Percentiles rank a stretch among this genome's conserved stretches.
phyloP scores from a whole-genome alignment of 2,888 invertebrate genomes.

The Xanthia togata region DNA sequence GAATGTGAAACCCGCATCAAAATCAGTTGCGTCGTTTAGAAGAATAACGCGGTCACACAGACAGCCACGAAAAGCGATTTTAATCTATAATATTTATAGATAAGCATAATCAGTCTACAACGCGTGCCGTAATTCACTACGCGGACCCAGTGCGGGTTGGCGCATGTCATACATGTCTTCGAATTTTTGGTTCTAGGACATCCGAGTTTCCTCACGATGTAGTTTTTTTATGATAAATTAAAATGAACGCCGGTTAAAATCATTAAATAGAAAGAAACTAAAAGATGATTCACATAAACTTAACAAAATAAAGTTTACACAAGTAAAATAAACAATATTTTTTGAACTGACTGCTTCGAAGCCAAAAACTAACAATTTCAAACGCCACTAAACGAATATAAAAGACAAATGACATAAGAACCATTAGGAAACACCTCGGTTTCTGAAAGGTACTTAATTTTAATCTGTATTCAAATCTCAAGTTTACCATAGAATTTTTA shows the following conservation, averaged over 20 bases:
- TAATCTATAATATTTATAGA: neutral
- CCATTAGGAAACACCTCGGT: slow-evolving; percentile 11
- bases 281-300: neutral
- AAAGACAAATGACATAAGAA: slow-evolving; percentile 20
- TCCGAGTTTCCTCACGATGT: neutral
- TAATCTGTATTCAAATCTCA: neutral
- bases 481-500: neutral
- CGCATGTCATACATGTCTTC: neutral
- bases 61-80: too few species aligned
- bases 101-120: neutral
- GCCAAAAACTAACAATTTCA: slow-evolving; percentile 30
- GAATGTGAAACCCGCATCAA: too few species aligned
- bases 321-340: neutral
- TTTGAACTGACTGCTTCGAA: slow-evolving; percentile 25
- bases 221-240: neutral
- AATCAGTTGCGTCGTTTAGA: too few species aligned
- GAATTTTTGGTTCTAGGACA: neutral
- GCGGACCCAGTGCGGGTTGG: neutral
- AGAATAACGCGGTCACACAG: too few species aligned
- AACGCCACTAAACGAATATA: slow-evolving; percentile 22
- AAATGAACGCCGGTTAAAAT: neutral
- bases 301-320: neutral
- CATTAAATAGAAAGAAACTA: neutral
- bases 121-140: neutral
- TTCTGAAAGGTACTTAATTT: slow-evolving; percentile 1